These are phyloP conservation scores for Dryobates pubescens DNA, from an alignment of 2,797 vertebrate species.

Conservation along the genomic window DNA sequence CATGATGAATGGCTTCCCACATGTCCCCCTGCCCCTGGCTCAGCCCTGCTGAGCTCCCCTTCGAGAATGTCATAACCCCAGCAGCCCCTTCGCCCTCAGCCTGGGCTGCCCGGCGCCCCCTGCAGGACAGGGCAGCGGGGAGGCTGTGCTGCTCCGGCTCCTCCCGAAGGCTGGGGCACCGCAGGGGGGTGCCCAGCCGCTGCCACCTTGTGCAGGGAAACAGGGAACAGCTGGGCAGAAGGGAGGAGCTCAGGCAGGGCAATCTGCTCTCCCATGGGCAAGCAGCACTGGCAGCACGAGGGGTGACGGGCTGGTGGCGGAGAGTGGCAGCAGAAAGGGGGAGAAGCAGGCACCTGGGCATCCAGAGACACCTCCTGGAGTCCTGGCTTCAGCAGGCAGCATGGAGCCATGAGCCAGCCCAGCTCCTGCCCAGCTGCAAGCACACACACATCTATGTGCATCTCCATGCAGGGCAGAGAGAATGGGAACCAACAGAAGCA, in stretches of 20 bases:
- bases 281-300: neutral
- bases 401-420: neutral
- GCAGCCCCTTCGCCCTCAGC: neutral
- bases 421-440: neutral
- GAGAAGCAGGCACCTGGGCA: neutral
- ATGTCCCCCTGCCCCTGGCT: neutral
- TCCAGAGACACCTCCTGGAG: neutral
- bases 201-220: neutral
- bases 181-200: neutral
- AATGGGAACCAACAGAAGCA: neutral
- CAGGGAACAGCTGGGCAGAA: neutral
- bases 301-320: neutral
- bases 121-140: no score
- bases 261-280: neutral
- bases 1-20: conserved; percentile 33
- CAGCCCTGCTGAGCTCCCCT: neutral
- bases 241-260: neutral
- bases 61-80: conserved; percentile 22
- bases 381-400: neutral
- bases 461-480: neutral
- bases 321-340: no score
- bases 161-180: neutral
- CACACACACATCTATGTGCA: neutral
- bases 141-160: neutral
- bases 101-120: neutral